These are phyloP conservation scores for Drosophila affinis DNA, from an alignment of 2,888 invertebrate species.

Conservation along the genomic window DNA sequence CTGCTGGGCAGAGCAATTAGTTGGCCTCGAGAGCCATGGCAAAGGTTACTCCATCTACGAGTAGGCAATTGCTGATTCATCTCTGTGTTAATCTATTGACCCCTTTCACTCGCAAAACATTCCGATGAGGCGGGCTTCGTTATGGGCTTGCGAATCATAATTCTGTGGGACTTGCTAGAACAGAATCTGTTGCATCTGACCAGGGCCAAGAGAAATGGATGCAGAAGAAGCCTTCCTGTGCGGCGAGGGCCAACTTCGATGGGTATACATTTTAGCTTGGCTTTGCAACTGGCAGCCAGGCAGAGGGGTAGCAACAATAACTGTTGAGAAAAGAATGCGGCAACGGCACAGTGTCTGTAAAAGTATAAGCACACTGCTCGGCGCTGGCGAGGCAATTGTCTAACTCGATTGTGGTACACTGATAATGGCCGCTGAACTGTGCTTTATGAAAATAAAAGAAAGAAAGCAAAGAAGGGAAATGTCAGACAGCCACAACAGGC, in stretches of 20 bases:
- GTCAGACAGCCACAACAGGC: constrained; percentile 55
- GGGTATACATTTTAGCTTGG: background rate
- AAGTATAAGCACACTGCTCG: constrained; percentile 66
- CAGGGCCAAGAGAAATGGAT: too few relatives aligned
- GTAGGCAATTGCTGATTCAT: too few relatives aligned
- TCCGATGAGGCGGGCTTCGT: too few relatives aligned
- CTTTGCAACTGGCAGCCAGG: constrained; percentile 27
- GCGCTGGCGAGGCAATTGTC: constrained; percentile 35
- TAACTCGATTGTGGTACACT: constrained; percentile 59
- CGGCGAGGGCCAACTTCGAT: background rate
- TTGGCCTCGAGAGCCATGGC: too few relatives aligned
- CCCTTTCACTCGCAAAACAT: too few relatives aligned
- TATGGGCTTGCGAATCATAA: too few relatives aligned
- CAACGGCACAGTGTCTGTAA: constrained; percentile 46
- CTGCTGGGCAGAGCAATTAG: too few relatives aligned
- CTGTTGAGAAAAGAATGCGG: constrained; percentile 44
- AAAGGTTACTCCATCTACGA: too few relatives aligned
- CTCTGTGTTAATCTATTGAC: too few relatives aligned
- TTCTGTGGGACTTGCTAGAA: too few relatives aligned
- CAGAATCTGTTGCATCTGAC: too few relatives aligned
- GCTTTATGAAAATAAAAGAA: constrained; percentile 61
- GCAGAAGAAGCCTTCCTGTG: too few relatives aligned
- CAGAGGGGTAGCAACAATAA: constrained; percentile 41
- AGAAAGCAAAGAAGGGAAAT: constrained; percentile 4
- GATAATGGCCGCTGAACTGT: constrained; percentile 72